Evolutionary conservation across 2,888 invertebrate genomes (phyloP).

Genomic region (Fragum whitleyi): DNA sequence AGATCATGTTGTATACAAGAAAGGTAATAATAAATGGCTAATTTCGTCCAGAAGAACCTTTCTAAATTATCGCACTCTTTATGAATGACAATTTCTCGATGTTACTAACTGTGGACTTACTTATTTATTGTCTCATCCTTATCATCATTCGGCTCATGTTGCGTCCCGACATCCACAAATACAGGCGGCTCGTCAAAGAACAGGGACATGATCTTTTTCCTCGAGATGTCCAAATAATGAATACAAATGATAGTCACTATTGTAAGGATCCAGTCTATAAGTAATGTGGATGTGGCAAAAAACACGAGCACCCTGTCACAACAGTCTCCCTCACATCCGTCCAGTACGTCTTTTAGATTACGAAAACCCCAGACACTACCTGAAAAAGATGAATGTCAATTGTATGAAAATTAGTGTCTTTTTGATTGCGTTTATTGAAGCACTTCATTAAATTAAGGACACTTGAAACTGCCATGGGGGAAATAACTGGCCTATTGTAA

Average conservation of each 20-base stretch:
- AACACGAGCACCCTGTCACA: constrained; percentile 9
- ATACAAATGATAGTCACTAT: constrained; percentile 1
- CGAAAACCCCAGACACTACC: constrained; percentile 21
- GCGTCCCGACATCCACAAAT: background rate
- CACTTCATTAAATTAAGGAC: too few species aligned
- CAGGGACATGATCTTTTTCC: constrained; percentile 16
- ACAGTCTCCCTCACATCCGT: constrained; percentile 7
- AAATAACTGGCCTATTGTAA: too few species aligned
- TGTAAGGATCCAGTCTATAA: constrained; percentile 8
- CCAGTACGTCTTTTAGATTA: constrained; percentile 10
- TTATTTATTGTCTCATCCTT: constrained; percentile 6
- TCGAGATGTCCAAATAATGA: constrained; percentile 17
- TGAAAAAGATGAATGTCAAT: background rate
- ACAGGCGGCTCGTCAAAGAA: constrained; percentile 13
- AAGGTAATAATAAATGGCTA: too few species aligned
- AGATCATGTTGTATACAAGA: too few species aligned
- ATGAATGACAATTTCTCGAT: too few species aligned
- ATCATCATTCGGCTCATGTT: background rate
- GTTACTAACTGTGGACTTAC: too few species aligned
- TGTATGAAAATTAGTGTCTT: too few species aligned
- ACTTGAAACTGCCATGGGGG: too few species aligned
- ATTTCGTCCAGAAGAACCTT: too few species aligned
- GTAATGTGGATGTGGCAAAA: constrained; percentile 2
- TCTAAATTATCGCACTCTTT: too few species aligned
- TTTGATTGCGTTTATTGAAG: too few species aligned